phyloP scores from a whole-genome alignment of 2,113 vertebrate genomes.

The Dromaius novaehollandiae region DNA sequence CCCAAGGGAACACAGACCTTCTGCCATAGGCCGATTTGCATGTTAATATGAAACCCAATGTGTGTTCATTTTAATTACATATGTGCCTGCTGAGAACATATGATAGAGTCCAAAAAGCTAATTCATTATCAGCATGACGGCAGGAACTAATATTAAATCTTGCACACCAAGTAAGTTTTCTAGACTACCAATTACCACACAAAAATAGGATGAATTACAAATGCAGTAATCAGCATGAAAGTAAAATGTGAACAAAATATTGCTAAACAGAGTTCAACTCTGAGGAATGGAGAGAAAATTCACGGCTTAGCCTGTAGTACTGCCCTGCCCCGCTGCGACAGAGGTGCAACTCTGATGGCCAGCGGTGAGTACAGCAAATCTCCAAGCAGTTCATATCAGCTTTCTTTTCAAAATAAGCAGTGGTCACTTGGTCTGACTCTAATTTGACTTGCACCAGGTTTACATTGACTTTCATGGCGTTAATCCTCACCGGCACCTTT shows the following conservation, averaged over 20 bases:
- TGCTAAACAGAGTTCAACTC: background rate
- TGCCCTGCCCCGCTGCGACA: background rate
- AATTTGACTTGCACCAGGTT: background rate
- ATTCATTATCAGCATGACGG: constrained; percentile 60
- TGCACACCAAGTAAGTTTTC: constrained; percentile 29
- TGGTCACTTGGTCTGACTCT: background rate
- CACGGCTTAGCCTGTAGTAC: too few relatives aligned
- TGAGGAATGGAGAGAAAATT: background rate
- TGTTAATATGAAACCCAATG: constrained; percentile 32
- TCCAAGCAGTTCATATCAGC: background rate
- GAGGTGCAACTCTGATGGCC: background rate
- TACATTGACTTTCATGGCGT: background rate
- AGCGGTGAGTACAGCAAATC: background rate
- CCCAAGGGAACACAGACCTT: constrained; percentile 58
- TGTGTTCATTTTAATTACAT: constrained; percentile 61
- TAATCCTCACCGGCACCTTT: background rate
- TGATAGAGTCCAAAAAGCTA: constrained; percentile 56
- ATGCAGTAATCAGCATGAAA: background rate
- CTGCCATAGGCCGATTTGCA: constrained; percentile 49
- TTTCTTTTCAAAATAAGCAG: background rate
- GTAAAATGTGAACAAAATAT: background rate
- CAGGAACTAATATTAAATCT: constrained; percentile 46
- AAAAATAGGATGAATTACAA: background rate
- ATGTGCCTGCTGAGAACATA: constrained; percentile 65
- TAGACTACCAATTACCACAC: constrained; percentile 26